phyloP scores from a whole-genome alignment of 2,113 vertebrate genomes.

The Aspidoscelis tigris region DNA sequence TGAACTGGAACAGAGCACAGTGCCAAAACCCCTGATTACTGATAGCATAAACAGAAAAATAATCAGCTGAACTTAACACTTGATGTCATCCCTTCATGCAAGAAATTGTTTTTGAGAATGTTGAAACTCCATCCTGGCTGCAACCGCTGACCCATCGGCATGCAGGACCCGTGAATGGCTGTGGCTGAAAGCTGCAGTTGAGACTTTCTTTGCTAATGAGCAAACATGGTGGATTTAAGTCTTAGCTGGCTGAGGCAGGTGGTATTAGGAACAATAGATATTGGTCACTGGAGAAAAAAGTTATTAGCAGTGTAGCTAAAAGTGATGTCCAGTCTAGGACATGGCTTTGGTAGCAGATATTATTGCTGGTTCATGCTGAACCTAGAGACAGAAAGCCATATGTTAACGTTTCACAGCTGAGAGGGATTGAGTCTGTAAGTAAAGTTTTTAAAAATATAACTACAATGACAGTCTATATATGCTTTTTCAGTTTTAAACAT shows the following conservation, averaged over 20 bases:
- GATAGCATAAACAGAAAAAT: slow-evolving; percentile 68
- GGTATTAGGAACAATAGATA: not conserved
- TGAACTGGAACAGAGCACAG: slow-evolving; percentile 65
- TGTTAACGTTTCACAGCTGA: not conserved
- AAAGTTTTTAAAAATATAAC: not conserved
- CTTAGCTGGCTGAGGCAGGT: slow-evolving; percentile 24
- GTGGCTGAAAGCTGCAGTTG: slow-evolving; percentile 28
- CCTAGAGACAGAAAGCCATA: not conserved
- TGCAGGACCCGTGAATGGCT: slow-evolving; percentile 37
- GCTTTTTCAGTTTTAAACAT: not conserved
- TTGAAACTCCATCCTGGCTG: slow-evolving; percentile 48
- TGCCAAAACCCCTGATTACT: slow-evolving; percentile 65
- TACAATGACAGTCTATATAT: not conserved
- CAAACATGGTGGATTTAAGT: slow-evolving; percentile 42
- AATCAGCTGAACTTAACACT: slow-evolving; percentile 61
- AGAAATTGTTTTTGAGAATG: slow-evolving; percentile 52
- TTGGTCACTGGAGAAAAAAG: slow-evolving; percentile 33
- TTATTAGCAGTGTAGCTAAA: slow-evolving; percentile 21
- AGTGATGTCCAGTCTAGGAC: not conserved
- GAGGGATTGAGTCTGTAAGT: not conserved
- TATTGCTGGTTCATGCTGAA: not conserved
- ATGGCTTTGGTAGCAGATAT: not conserved
- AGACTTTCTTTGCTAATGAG: slow-evolving; percentile 57
- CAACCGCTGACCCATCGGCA: slow-evolving; percentile 31
- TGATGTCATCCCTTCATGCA: slow-evolving; percentile 59